These are phyloP conservation scores for Myodes glareolus DNA, from an alignment of 2,113 vertebrate genomes.

Conservation along the genomic window DNA sequence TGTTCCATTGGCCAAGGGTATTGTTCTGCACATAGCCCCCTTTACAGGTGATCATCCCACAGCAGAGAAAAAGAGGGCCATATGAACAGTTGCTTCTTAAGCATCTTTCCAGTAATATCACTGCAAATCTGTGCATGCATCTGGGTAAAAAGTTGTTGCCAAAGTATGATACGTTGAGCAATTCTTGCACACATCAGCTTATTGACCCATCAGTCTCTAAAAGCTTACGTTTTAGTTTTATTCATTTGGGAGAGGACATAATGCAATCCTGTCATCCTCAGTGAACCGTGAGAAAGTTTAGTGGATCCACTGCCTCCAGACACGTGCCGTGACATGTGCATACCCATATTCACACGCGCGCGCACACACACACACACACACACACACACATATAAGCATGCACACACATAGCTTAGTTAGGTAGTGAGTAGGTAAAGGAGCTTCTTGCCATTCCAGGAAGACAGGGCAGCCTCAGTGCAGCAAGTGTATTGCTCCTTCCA, in stretches of 20 bases:
- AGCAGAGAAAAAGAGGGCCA: conserved; percentile 34
- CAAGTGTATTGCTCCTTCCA: neutral
- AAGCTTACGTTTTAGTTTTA: conserved; percentile 38
- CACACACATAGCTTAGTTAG: neutral
- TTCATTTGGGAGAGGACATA: conserved; percentile 63
- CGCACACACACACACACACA: neutral
- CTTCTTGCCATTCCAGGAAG: neutral
- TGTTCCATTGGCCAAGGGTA: conserved; percentile 37
- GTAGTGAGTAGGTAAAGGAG: neutral
- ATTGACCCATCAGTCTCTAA: conserved; percentile 63
- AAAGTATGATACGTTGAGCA: conserved; percentile 69
- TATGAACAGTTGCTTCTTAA: conserved; percentile 74
- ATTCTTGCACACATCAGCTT: conserved; percentile 78
- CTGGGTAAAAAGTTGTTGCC: conserved; percentile 78
- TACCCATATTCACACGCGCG: neutral
- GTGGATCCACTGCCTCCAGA: neutral
- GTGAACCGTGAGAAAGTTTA: conserved; percentile 18
- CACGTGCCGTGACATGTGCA: neutral
- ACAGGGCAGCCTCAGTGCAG: neutral
- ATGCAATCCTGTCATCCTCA: conserved; percentile 63
- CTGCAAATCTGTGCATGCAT: conserved; percentile 77
- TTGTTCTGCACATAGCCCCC: conserved; percentile 21
- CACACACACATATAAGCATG: neutral
- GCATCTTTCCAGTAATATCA: conserved; percentile 52
- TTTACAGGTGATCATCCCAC: conserved; percentile 53